Conservation (phyloP, 2,888 invertebrate species). For the Andrena chrysosceles region DNA sequence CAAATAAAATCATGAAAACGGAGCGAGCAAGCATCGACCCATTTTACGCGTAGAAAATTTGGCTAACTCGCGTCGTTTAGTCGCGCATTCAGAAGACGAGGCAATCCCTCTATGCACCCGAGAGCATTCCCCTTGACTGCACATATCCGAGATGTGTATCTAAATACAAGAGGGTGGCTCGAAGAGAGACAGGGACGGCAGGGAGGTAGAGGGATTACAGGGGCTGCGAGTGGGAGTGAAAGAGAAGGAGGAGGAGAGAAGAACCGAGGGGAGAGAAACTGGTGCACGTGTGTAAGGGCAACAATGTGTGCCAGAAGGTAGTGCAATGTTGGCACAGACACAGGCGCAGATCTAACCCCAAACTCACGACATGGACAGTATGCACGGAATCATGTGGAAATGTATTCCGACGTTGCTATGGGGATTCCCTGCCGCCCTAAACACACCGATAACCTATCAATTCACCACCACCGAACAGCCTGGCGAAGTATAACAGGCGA, state of each 20-base stretch:
- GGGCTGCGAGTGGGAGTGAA: constrained; percentile 4
- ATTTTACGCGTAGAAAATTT: constrained; percentile 39
- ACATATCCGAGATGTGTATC: constrained; percentile 59
- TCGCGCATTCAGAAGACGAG: constrained; percentile 38
- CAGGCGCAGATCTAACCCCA: constrained; percentile 48
- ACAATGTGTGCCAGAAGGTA: constrained; percentile 60
- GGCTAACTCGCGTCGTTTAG: constrained; percentile 31
- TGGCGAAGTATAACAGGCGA: constrained; percentile 64
- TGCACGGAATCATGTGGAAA: constrained; percentile 74
- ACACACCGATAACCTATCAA: constrained; percentile 80
- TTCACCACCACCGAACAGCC: constrained; percentile 61
- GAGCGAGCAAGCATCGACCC: background rate
- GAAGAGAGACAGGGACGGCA: constrained; percentile 15
- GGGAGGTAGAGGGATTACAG: constrained; percentile 18
- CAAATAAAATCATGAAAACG: background rate
- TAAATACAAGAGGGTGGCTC: constrained; percentile 25
- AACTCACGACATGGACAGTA: constrained; percentile 56
- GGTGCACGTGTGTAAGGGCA: constrained; percentile 42
- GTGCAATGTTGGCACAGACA: constrained; percentile 58
- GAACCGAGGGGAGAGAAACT: background rate
- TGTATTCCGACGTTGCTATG: constrained; percentile 81
- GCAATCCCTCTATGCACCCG: constrained; percentile 23
- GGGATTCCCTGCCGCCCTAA: constrained; percentile 75
- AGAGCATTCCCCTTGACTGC: constrained; percentile 54
- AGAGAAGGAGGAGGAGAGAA: constrained; percentile 2